Base-by-base conservation (phyloP, 2,888 invertebrate genomes). In the Mamestra brassicae region DNA sequence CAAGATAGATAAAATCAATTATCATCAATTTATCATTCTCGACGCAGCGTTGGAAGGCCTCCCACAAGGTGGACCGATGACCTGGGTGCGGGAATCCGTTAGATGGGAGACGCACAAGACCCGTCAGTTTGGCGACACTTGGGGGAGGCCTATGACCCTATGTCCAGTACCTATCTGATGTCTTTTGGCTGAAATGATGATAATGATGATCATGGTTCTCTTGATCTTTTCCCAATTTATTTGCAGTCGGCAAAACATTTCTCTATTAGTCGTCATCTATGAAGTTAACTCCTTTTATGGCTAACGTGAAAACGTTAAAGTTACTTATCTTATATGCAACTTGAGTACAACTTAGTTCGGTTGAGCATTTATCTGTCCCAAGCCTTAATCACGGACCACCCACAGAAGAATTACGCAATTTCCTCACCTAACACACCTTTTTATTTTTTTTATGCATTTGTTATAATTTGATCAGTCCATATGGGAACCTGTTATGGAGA, bases 341-440 rank as follows among this genome's bases (percentile, higher is more conserved):
- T 26, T 26, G 26, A 26, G n/a, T n/a, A 7, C 11, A 26, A 11
- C 34, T 58, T 58, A 13, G 11, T 15, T 36, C 34, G 6, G 54
- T 61, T 34, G 63, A 52, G 57, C 61, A 57, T 38, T 45, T 3
- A 17, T 42, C 15, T 6, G 3, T 2, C 13, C 17, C 71, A 60
- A 7, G 15, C 42, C 52, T 71, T 57, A 66, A 73, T 47, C 38
- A n/a, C 4, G 45, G 80, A 74, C 84, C 84, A 84, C 80, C 80
- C 73, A 78, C 83, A 11, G 50, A 61, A 65, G n/a, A 57, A 71
- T 63, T 42, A 60, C 58, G 45, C 26, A 72, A 58, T 63, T 72
- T 52, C 45, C 52, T 58, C 34, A 34, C 10, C 2, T 34, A 58
- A 72, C n/a, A 26, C 42, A 63, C 36, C 17, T 76, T 76, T 58